Percentiles rank a stretch among this genome's conserved stretches.
These are phyloP conservation scores for Coelopa frigida DNA, from an alignment of 1,140 invertebrate species.

Conservation along the genomic window DNA sequence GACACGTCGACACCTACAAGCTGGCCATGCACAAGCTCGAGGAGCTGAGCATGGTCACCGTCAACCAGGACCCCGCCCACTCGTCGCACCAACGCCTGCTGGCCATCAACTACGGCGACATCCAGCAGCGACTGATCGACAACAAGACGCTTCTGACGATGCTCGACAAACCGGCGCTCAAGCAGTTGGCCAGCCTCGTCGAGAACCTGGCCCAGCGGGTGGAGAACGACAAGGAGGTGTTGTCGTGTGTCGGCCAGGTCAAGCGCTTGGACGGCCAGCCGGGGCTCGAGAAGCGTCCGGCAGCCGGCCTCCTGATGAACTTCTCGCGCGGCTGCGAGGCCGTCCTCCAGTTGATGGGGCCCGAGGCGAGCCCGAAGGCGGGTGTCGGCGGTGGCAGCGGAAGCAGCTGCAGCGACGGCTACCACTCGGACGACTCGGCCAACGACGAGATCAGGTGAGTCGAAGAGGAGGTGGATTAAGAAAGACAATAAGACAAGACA, in stretches of 20 bases:
- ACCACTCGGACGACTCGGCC: constrained; percentile 74
- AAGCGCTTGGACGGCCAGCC: constrained; percentile 51
- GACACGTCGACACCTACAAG: constrained; percentile 79
- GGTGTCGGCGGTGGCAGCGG: constrained; percentile 51
- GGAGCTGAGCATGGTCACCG: constrained; percentile 61
- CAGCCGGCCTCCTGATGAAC: constrained; percentile 73
- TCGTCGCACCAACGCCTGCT: constrained; percentile 84
- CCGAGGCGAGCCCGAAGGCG: constrained; percentile 24
- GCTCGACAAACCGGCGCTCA: constrained; percentile 61
- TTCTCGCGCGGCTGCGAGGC: constrained; percentile 76
- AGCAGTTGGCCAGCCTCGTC: constrained; percentile 51
- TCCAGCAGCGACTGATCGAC: constrained; percentile 82
- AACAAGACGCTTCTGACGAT: constrained; percentile 84
- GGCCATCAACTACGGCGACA: constrained; percentile 69
- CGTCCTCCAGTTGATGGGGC: constrained; percentile 67
- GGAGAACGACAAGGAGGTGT: constrained; percentile 64
- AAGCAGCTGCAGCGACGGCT: constrained; percentile 58
- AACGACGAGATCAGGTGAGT: constrained; percentile 54
- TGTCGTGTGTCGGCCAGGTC: constrained; percentile 56
- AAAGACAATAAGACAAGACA: not conserved
- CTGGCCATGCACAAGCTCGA: constrained; percentile 80
- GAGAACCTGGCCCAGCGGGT: constrained; percentile 54
- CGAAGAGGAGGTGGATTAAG: not conserved
- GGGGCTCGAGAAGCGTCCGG: constrained; percentile 53
- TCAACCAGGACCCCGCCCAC: constrained; percentile 73